A percentile compares a stretch with the other conserved stretches of the same genome.
Conservation (phyloP, 30 jellyfish, hydroid and myxozoan species). For the Nemopilema nomurai region DNA sequence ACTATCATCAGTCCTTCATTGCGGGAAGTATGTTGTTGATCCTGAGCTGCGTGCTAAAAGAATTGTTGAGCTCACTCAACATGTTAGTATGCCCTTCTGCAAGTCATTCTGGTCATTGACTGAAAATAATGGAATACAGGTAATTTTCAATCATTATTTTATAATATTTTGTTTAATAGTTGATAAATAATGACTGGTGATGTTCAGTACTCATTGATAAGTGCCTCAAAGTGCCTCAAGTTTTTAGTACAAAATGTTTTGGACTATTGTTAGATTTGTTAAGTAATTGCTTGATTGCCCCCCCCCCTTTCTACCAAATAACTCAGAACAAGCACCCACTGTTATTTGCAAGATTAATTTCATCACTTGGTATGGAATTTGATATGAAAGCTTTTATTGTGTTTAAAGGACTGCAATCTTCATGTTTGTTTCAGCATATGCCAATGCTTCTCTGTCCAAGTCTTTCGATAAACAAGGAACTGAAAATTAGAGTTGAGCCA, state of each 20-base stretch:
- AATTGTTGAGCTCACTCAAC: slow-evolving; percentile 87
- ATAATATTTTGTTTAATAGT: neutral
- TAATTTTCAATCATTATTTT: too few relatives aligned
- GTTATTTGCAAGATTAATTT: too few relatives aligned
- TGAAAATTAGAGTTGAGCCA: slow-evolving; percentile 63
- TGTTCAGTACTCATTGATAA: too few relatives aligned
- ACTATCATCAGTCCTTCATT: slow-evolving; percentile 84
- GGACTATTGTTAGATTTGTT: too few relatives aligned
- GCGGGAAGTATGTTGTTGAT: slow-evolving; percentile 94
- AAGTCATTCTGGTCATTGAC: slow-evolving; percentile 97
- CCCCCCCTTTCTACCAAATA: too few relatives aligned
- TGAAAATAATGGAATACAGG: slow-evolving; percentile 97
- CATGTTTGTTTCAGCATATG: slow-evolving; percentile 72
- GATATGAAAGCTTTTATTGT: too few relatives aligned
- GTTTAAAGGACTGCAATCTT: too few relatives aligned
- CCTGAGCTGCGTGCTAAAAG: slow-evolving; percentile 96
- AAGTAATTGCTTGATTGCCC: too few relatives aligned
- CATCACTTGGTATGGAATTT: too few relatives aligned
- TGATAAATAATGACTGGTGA: neutral
- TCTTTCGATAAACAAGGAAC: slow-evolving; percentile 74
- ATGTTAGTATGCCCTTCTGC: slow-evolving; percentile 84
- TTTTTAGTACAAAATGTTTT: too few relatives aligned
- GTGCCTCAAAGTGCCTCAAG: too few relatives aligned
- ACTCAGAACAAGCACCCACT: too few relatives aligned
- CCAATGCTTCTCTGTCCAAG: slow-evolving; percentile 92